These are phyloP conservation scores for Pygmarrhopalites habei DNA, from an alignment of 1,140 invertebrate genomes.

Conservation along the genomic window DNA sequence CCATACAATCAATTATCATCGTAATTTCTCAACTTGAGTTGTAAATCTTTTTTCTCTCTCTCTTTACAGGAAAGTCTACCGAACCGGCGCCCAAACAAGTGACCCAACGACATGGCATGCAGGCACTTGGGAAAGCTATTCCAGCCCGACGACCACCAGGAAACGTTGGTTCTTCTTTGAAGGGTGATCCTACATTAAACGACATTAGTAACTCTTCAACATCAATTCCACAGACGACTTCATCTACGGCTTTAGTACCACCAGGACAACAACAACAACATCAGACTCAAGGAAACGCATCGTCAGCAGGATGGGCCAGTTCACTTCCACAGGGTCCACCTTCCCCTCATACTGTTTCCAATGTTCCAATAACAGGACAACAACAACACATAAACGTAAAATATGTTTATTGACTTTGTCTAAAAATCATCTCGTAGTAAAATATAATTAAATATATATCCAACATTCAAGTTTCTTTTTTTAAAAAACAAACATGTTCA, in stretches of 20 bases:
- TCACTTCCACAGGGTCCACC: conserved; percentile 19
- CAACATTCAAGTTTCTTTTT: neutral
- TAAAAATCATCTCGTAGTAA: neutral
- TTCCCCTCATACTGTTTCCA: conserved; percentile 21
- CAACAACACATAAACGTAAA: conserved; percentile 23
- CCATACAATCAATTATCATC: too few relatives aligned
- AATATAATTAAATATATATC: neutral
- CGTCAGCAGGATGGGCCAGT: conserved; percentile 28
- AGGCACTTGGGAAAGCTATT: conserved; percentile 37
- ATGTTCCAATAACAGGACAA: conserved; percentile 27
- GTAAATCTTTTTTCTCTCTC: too few relatives aligned
- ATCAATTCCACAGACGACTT: conserved; percentile 11
- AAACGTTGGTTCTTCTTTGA: conserved; percentile 18
- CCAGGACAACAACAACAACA: conserved; percentile 18
- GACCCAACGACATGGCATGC: conserved; percentile 39
- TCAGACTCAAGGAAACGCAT: conserved; percentile 8
- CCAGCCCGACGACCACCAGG: conserved; percentile 30
- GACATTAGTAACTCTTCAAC: conserved; percentile 14
- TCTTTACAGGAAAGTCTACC: conserved; percentile 34
- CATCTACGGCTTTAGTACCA: conserved; percentile 17
- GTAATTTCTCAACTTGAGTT: too few relatives aligned
- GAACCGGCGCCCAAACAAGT: conserved; percentile 35
- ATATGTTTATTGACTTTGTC: neutral
- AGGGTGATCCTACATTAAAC: conserved; percentile 25
- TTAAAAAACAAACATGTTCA: too few relatives aligned